Evolutionary conservation across 2,797 vertebrate genomes (phyloP).

Genomic region (Varecia variegata): DNA sequence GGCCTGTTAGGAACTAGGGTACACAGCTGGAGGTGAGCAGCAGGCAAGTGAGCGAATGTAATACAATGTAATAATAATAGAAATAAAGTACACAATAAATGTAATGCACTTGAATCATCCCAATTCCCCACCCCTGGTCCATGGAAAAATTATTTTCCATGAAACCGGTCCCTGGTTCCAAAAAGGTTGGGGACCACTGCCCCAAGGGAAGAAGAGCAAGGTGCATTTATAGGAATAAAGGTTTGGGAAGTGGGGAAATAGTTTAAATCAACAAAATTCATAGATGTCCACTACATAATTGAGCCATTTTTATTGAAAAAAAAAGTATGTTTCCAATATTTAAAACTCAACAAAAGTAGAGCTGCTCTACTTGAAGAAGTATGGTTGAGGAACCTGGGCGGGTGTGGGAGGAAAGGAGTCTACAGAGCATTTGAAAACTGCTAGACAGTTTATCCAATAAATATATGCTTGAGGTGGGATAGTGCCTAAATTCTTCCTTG

Average conservation of each 20-base stretch:
- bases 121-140: no score
- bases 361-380: neutral
- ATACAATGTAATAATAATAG: no score
- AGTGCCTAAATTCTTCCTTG: neutral
- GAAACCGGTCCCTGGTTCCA: no score
- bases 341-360: slow-evolving; percentile 19
- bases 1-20: no score
- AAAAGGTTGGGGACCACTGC: no score
- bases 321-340: neutral
- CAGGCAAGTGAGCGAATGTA: no score
- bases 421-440: slow-evolving; percentile 8
- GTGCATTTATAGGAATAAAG: neutral
- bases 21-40: no score
- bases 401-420: neutral
- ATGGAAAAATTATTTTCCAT: no score
- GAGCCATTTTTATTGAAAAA: neutral
- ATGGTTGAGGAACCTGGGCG: neutral
- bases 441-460: neutral
- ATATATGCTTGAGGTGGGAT: neutral
- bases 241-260: neutral
- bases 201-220: neutral
- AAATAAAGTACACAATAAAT: no score
- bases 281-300: neutral
- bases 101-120: no score
- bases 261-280: slow-evolving; percentile 50